These are phyloP conservation scores for Bubalus kerabau DNA, from an alignment of 2,113 vertebrate species.

Conservation along the genomic window DNA sequence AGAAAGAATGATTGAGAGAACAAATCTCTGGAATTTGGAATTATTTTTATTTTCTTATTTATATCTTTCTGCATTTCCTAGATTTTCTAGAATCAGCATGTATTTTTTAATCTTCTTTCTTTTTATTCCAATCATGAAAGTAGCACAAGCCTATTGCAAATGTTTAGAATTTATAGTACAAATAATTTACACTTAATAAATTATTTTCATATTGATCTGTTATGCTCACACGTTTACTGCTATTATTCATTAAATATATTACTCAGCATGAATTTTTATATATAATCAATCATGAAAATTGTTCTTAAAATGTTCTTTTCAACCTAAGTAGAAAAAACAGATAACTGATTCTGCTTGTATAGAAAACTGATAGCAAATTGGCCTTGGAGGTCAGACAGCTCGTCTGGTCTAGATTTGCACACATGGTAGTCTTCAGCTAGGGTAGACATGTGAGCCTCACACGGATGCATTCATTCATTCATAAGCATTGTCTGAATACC, in stretches of 20 bases:
- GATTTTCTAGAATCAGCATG: neutral
- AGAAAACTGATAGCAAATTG: neutral
- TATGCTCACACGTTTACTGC: neutral
- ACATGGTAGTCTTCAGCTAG: neutral
- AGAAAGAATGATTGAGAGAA: neutral
- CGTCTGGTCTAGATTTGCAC: neutral
- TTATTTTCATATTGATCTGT: constrained; percentile 1
- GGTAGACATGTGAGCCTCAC: neutral
- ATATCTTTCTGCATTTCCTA: neutral
- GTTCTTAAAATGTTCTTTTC: neutral
- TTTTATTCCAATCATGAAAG: neutral
- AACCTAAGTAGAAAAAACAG: neutral
- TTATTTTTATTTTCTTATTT: neutral
- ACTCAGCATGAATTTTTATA: neutral
- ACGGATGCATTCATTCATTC: neutral
- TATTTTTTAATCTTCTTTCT: neutral
- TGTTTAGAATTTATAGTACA: neutral
- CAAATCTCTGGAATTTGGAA: neutral
- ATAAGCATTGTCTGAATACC: neutral
- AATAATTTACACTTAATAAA: neutral
- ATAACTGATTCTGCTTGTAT: neutral
- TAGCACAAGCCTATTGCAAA: neutral
- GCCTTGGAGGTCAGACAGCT: neutral
- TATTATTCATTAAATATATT: neutral
- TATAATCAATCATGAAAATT: neutral